Evolutionary conservation across 2,888 invertebrate species (phyloP), one percentile per base, ranked within the genome.

Genomic region (Zaprionus bogoriensis): DNA sequence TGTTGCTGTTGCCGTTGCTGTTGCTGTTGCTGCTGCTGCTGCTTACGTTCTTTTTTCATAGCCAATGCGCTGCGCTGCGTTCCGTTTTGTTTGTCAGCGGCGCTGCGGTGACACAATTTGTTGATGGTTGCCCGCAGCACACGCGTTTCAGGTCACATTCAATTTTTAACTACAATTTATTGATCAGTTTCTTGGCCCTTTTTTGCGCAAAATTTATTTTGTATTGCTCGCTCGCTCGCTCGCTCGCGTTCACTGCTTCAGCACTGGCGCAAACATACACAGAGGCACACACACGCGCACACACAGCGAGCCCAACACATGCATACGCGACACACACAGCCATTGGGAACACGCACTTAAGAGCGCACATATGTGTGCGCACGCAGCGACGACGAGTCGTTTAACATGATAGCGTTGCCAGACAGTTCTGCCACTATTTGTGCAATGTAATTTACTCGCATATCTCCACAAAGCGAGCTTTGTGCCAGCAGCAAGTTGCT

Each of bases 131-230:
- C 28, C 7, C 36, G n/a, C 27, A 36, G 51, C 44, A 62, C 59
- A 62, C 76, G 51, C 57, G 54, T 67, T 75, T 41, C 22, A 38
- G 45, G 45, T 48, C 62, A 69, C 46, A 74, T 50, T 64, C 23
- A 64, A 55, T 66, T 44, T 52, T 58, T 51, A 67, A 63, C 58
- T 58, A 53, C 38, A 65, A 65, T 82, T 82, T 83, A 83, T 78
- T 78, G 84, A 80, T 77, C 81, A 84, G 57, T 44, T 75, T 74
- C 39, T 74, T 52, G 50, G 52, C 41, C 61, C 63, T 58, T 78
- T 85, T 85, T 82, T 79, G 86, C 79, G 79, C 83, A 85, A 79
- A 85, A 85, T 55, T 68, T 74, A 85, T 82, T 68, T 66, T 72
- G 77, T 84, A 78, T 81, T 81, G 84, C 84, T 83, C 64, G 60